Conservation (phyloP, 2,797 vertebrate species). For the Pseudomugil gertrudae region DNA sequence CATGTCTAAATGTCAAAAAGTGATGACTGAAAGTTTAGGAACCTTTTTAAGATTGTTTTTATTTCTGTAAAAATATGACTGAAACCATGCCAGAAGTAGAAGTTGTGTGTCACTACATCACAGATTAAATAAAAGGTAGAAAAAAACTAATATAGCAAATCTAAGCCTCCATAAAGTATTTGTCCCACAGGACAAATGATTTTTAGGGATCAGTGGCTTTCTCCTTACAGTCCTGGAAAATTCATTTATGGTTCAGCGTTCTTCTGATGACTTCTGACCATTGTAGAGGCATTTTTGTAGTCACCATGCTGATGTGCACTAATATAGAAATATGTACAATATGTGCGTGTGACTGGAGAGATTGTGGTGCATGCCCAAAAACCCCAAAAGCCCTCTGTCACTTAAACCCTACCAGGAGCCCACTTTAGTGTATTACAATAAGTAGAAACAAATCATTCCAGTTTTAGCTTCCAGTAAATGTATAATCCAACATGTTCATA, state of each 20-base stretch:
- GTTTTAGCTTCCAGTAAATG: background rate
- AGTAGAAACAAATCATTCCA: background rate
- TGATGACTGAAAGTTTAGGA: conserved; percentile 13
- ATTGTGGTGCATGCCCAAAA: too few species aligned
- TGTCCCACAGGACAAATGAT: too few species aligned
- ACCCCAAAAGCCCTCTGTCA: too few species aligned
- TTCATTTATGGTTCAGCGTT: too few species aligned
- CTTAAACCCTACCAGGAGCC: too few species aligned
- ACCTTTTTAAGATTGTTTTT: background rate
- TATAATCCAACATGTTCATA: background rate
- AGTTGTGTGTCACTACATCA: background rate
- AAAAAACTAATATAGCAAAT: background rate
- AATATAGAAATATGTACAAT: too few species aligned
- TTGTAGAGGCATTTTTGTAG: too few species aligned
- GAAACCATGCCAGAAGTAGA: background rate
- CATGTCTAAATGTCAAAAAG: conserved; percentile 39
- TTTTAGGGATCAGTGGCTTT: too few species aligned
- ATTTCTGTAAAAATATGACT: conserved; percentile 1
- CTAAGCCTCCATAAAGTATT: background rate
- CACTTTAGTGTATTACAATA: background rate
- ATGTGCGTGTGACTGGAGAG: too few species aligned
- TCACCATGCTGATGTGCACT: too few species aligned
- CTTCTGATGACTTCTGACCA: too few species aligned
- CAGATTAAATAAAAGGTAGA: background rate
- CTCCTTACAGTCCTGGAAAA: too few species aligned